These are phyloP conservation scores for Pseudopipra pipra DNA, from an alignment of 2,113 vertebrate genomes.

Conservation along the genomic window DNA sequence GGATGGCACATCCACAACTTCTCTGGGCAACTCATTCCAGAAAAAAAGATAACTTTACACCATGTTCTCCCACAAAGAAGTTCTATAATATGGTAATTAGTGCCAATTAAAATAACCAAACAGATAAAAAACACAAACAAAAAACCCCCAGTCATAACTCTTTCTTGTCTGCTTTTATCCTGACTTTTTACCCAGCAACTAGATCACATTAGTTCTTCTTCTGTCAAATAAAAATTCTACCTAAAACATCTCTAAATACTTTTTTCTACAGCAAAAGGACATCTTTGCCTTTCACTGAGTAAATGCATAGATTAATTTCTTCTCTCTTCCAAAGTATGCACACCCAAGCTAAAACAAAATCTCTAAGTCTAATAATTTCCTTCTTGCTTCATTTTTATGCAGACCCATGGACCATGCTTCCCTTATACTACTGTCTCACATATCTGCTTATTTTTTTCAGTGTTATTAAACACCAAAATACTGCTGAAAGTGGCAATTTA, in stretches of 20 bases:
- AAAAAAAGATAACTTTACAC: background rate
- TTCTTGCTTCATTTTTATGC: background rate
- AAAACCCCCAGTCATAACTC: background rate
- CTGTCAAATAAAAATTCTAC: background rate
- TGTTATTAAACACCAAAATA: background rate
- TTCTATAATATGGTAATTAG: background rate
- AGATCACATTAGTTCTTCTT: background rate
- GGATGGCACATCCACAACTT: background rate
- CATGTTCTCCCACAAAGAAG: background rate
- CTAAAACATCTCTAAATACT: background rate
- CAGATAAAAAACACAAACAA: background rate
- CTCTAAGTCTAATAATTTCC: background rate
- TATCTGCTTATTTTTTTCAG: background rate
- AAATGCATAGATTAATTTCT: background rate
- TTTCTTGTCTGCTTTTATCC: background rate
- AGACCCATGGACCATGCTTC: background rate
- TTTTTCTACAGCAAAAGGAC: background rate
- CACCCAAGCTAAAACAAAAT: background rate
- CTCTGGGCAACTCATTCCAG: too few relatives aligned
- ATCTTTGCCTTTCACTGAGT: background rate
- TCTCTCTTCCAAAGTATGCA: background rate
- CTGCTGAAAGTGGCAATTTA: background rate
- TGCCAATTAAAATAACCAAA: background rate
- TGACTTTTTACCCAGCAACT: background rate
- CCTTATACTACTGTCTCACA: background rate